Conservation (phyloP, 2,888 invertebrate genomes). For the Cephus pulcher region DNA sequence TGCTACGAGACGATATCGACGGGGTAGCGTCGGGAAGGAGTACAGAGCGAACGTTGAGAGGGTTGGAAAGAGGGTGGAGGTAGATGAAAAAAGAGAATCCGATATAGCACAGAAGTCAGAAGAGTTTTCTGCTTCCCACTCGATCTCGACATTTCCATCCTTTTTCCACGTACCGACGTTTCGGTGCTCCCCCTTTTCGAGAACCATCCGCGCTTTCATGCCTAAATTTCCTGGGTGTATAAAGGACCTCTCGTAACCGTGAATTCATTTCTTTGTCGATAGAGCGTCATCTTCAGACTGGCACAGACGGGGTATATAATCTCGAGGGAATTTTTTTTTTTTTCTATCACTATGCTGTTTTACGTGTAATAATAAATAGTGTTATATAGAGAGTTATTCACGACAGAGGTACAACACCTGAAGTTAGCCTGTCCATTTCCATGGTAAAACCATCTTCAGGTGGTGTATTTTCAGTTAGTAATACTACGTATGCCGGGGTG, state of each 20-base stretch:
- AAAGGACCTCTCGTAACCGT: neutral
- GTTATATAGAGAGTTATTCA: no score
- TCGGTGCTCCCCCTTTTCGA: neutral
- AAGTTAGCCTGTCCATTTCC: neutral
- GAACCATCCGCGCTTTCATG: neutral
- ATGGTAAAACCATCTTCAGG: neutral
- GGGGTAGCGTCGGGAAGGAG: neutral
- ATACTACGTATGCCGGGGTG: neutral
- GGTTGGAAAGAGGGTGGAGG: neutral
- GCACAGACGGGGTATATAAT: neutral
- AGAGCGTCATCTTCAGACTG: neutral
- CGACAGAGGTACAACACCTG: neutral
- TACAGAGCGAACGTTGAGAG: neutral
- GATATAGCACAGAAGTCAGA: neutral
- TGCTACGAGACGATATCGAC: neutral
- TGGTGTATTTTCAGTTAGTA: neutral
- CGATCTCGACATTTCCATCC: neutral
- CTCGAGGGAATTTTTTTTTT: neutral
- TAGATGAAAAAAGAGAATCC: neutral
- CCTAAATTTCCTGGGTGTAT: neutral
- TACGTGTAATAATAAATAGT: neutral
- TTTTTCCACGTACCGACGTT: neutral
- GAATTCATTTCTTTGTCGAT: neutral
- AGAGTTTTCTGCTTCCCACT: neutral
- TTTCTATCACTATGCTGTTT: neutral